Evolutionary conservation across 2,797 vertebrate genomes (phyloP), one percentile per base, ranked within the genome.

Genomic region (Manis javanica): DNA sequence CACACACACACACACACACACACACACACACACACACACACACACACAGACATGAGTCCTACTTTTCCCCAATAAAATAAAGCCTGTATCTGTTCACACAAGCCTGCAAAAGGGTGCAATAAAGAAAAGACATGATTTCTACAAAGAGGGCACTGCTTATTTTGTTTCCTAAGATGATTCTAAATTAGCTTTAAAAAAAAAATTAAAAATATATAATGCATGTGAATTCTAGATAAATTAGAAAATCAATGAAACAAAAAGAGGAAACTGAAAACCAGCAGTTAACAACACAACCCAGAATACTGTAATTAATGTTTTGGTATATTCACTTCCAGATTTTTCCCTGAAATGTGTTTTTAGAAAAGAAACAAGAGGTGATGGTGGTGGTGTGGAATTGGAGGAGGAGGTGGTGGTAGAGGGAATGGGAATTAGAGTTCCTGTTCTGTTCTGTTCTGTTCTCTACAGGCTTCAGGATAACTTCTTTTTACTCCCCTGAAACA

Each of bases 81-180:
- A 51, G 37, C 34, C 78, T 37, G 71, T 21, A 69, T 77, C 19
- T 88, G 46, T 78, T 78, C n/a, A 49, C 29, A 63, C 19, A 46
- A 31, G 9, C 42, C 14, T 71, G 82, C 18, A 34, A 53, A 87
- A 19, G 55, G 53, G 42, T 12, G 7, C 75, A 90, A 61, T 24
- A 64, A 86, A 49, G n/a, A 87, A 95, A 95, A 95, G 37, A 9
- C 15, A 26, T 37, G 13, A 51, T 9, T 49, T 74, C 53, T 71
- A 18, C 18, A 7, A 64, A 68, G 49, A 75, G 2, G 69, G 16
- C 11, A 59, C 23, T 79, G 2, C 66, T 87, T 75, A 55, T 55
- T 66, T 26, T 85, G 26, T 87, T 84, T 72, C 57, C 71, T 79
- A 59, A 86, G 29, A 71, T 78, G 77, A 57, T 94, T 91, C 23